A percentile compares a stretch with the other conserved stretches of the same genome.
phyloP scores from a whole-genome alignment of 2,888 invertebrate species.

The Pandemis heparana region DNA sequence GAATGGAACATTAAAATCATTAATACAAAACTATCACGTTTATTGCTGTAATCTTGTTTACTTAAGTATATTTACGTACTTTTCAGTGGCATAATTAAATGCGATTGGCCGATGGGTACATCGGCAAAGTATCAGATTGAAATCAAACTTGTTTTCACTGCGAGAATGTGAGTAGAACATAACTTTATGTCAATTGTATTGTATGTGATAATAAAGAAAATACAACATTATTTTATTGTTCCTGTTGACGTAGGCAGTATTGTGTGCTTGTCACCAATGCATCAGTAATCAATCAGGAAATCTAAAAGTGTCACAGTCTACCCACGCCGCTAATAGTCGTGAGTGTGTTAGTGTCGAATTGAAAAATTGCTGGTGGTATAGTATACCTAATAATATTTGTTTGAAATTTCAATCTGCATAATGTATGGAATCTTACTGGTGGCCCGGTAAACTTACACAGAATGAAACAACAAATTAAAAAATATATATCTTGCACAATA shows the following conservation, averaged over 20 bases:
- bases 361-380: neutral
- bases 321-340: constrained; percentile 22
- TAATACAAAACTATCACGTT: too few relatives aligned
- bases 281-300: constrained; percentile 64
- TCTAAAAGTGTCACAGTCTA: constrained; percentile 48
- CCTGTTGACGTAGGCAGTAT: constrained; percentile 51
- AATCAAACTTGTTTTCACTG: neutral
- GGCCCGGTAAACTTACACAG: neutral
- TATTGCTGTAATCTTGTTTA: too few relatives aligned
- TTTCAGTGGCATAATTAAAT: too few relatives aligned
- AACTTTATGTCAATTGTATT: neutral
- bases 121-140: neutral
- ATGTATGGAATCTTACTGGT: neutral
- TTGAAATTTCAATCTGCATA: neutral
- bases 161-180: neutral
- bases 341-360: neutral
- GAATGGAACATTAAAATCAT: too few relatives aligned
- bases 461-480: too few relatives aligned
- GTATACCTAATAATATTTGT: too few relatives aligned
- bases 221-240: constrained; percentile 5
- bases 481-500: too few relatives aligned
- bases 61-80: too few relatives aligned
- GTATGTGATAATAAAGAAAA: neutral
- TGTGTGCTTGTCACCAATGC: constrained; percentile 56
- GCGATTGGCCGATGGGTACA: too few relatives aligned